Percentiles rank a stretch among this genome's conserved stretches.
These are phyloP conservation scores for Papilio protenor DNA, from an alignment of 2,888 invertebrate species.

Conservation along the genomic window DNA sequence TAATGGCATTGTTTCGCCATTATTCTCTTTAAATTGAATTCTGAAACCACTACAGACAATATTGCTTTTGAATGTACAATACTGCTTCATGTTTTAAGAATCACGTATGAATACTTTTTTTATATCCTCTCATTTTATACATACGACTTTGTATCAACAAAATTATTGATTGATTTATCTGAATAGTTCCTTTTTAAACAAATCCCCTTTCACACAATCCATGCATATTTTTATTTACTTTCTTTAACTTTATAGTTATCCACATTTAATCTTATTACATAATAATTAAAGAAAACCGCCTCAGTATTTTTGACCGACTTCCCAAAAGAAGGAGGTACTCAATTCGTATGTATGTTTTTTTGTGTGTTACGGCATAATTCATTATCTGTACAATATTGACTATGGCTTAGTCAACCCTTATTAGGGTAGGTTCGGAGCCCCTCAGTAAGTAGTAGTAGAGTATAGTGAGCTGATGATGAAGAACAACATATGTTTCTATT, in stretches of 20 bases:
- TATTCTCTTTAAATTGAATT: slow-evolving; percentile 40
- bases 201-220: neutral
- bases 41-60: slow-evolving; percentile 27
- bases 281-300: neutral
- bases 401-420: too few relatives aligned
- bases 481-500: too few relatives aligned
- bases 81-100: neutral
- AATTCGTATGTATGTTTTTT: too few relatives aligned
- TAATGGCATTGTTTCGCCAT: slow-evolving; percentile 38
- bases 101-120: neutral
- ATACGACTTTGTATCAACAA: neutral
- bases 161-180: neutral
- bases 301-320: neutral
- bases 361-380: too few relatives aligned
- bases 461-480: too few relatives aligned
- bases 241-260: neutral
- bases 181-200: neutral
- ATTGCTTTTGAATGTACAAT: slow-evolving; percentile 20
- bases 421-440: too few relatives aligned
- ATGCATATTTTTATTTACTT: neutral
- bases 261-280: neutral
- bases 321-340: too few relatives aligned
- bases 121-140: neutral
- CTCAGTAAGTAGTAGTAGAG: too few relatives aligned
- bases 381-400: neutral